Conservation (phyloP, 2,888 invertebrate species). For the Stegana nigrithorax region DNA sequence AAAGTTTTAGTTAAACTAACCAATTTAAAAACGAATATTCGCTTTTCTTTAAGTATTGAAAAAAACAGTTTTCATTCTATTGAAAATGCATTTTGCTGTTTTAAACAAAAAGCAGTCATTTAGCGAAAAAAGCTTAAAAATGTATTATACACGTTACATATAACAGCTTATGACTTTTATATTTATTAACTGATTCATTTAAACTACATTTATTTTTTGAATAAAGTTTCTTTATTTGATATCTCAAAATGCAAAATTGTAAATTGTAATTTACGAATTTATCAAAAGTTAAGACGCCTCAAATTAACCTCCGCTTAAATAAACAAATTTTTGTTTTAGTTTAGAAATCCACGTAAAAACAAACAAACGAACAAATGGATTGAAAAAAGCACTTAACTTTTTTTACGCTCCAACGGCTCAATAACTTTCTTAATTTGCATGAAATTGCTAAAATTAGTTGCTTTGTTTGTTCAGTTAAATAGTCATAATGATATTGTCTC, state of each 20-base stretch:
- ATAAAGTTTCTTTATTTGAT: background rate
- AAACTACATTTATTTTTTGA: too few species aligned
- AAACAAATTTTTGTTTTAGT: too few species aligned
- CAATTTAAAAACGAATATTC: too few species aligned
- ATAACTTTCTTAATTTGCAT: background rate
- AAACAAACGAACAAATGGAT: too few species aligned
- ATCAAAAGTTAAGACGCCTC: too few species aligned
- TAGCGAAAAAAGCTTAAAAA: background rate
- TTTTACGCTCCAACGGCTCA: background rate
- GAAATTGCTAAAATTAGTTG: background rate
- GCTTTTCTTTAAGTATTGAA: background rate
- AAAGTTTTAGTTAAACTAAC: too few species aligned
- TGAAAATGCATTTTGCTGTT: background rate
- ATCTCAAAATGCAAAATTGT: background rate
- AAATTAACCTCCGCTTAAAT: too few species aligned
- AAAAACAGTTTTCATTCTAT: background rate
- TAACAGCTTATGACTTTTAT: background rate
- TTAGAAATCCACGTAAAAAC: too few species aligned
- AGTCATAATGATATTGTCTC: conserved; percentile 2
- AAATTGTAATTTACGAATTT: background rate
- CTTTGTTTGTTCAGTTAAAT: background rate
- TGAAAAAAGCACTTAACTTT: background rate
- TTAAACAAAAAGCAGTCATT: background rate
- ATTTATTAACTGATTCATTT: too few species aligned
- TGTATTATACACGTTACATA: background rate